Evolutionary conservation across 2,797 vertebrate genomes (phyloP).

Genomic region (Molossus alvarezi): DNA sequence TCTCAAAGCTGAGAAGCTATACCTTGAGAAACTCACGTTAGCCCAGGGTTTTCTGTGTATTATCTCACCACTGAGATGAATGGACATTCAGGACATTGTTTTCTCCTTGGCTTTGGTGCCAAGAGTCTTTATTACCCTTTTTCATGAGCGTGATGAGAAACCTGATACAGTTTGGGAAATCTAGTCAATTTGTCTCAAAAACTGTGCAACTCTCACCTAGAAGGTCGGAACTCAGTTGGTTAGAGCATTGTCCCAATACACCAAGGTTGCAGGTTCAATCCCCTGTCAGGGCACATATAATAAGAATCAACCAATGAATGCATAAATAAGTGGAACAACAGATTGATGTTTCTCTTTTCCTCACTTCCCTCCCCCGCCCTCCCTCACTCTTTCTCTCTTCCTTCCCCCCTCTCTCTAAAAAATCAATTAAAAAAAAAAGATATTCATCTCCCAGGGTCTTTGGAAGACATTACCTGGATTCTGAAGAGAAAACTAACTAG

Average conservation of each 20-base stretch:
- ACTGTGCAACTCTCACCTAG: background rate
- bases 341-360: background rate
- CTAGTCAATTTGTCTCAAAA: slow-evolving; percentile 65
- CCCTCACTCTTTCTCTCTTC: background rate
- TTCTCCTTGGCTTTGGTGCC: background rate
- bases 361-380: background rate
- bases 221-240: background rate
- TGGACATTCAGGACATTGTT: background rate
- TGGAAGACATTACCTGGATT: slow-evolving; percentile 58
- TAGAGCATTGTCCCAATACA: background rate
- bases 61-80: slow-evolving; percentile 6
- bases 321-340: background rate
- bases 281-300: background rate
- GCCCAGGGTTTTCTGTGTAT: background rate
- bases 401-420: background rate
- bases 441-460: background rate
- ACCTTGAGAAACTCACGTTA: background rate
- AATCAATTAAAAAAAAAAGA: background rate
- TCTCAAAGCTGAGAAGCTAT: background rate
- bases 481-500: slow-evolving; percentile 39
- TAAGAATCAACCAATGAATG: background rate
- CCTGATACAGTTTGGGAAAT: slow-evolving; percentile 15
- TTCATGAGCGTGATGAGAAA: slow-evolving; percentile 62
- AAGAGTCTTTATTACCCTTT: background rate
- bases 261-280: background rate